Evolutionary conservation across 1,140 invertebrate species (phyloP), one percentile per base, ranked within the genome.

Genomic region (Cryptotermes secundus): DNA sequence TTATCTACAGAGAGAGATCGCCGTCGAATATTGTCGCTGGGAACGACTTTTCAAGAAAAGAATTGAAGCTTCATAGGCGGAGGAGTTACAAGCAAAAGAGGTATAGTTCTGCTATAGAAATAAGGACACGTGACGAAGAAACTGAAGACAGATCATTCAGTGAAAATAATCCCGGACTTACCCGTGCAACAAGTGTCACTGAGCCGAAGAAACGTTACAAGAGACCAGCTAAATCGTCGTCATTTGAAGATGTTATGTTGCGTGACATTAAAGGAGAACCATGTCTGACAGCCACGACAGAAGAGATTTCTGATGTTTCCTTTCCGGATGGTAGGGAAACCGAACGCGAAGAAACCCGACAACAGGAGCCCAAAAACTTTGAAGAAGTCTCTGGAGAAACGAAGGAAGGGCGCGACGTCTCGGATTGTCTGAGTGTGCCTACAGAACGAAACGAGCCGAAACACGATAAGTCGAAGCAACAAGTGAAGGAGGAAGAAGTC

Each of bases 311-410:
- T n/a, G 59, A 72, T 72, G 26, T 31, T 31, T 72, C 59, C 10
- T 9, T 72, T 10, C 1, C 59, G 14, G 59, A 72, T 9, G 59
- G n/a, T 2, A 9, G 14, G 59, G 59, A 72, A 14, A 59, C 53
- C 7, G 53, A 59, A 59, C 53, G 53, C 19, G 53, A 22, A 22
- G 53, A 59, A 24, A n/a, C 26, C 16, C 6, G n/a, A n/a, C n/a
- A 24, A 59, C 53, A 7, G 6, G 22, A 59, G 6, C 22, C 19
- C 6, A 22, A 59, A 59, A 59, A 59, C 53, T 59, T 59, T n/a
- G 87, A 85, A 79, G 0, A 88, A 87, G 87, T 87, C 88, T 87
- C 87, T 86, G 86, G 38, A 38, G 45, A 49, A 49, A 49, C 45
- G 45, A 49, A 16, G 45, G 45, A 85, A 84, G 86, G 85, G 7